Evolutionary conservation across 2,113 vertebrate genomes (phyloP).

Genomic region (Dipodomys merriami): DNA sequence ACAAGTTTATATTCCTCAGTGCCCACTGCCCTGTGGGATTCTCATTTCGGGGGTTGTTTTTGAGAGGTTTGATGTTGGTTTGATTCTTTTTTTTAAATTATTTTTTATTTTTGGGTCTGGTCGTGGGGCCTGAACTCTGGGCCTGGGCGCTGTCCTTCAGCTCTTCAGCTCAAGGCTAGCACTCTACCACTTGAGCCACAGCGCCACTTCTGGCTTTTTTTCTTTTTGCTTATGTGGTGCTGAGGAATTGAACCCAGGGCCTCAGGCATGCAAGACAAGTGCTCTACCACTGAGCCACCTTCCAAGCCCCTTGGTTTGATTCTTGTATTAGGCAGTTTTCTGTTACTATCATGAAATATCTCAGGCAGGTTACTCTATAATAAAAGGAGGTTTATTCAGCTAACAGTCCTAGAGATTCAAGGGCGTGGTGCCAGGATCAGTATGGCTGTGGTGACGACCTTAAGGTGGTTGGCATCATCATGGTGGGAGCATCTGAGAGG

Average conservation of each 20-base stretch:
- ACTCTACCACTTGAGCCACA: too few species aligned
- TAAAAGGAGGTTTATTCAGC: background rate
- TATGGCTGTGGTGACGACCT: background rate
- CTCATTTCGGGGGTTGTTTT: background rate
- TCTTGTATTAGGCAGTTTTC: background rate
- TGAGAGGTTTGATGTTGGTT: constrained; percentile 1
- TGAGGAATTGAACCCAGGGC: too few species aligned
- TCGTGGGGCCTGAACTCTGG: too few species aligned
- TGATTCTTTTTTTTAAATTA: background rate
- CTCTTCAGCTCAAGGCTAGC: too few species aligned
- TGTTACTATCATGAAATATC: too few species aligned
- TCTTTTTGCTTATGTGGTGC: too few species aligned
- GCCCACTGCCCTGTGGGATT: background rate
- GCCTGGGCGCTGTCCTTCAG: background rate
- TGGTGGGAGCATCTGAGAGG: background rate
- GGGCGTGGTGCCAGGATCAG: background rate
- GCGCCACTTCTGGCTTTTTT: too few species aligned
- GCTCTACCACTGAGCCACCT: too few species aligned
- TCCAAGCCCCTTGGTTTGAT: background rate
- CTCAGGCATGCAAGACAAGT: too few species aligned
- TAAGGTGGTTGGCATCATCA: background rate
- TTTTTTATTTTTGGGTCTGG: too few species aligned
- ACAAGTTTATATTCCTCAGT: background rate
- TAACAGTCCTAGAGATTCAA: background rate
- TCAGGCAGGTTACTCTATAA: background rate